Evolutionary conservation across 1,140 invertebrate species (phyloP), one percentile per base, ranked within the genome.

Genomic region (Pseudomyrmex sp.): DNA sequence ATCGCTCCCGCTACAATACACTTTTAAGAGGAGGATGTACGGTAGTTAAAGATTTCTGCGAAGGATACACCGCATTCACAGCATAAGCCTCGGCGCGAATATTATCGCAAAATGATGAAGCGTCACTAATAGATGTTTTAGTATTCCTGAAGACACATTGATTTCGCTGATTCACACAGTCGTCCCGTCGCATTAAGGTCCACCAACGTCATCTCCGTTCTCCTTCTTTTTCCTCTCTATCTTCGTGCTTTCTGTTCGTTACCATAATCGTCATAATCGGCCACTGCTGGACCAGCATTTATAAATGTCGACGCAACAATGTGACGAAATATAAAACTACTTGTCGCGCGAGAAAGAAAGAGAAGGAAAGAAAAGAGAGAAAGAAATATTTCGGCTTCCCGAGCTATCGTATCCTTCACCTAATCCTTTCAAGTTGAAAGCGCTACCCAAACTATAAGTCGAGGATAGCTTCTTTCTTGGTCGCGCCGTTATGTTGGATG

Each of bases 321-420:
- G 66, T 80, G 76, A 80, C 76, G 76, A 80, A 80, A 80, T 80
- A 66, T 80, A 80, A 80, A 80, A 80, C 76, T 80, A 80, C 56
- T 50, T 46, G 66, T 54, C 1, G 44, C 44, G 65, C 12, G 23
- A 76, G 52, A 70, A 12, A 70, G 20, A 20, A 66, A 79, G n/a
- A 76, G 20, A 70, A 23, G 59, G 20, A 48, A 20, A 79, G 20
- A 44, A 23, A 9, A 5, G 20, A 66, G 26, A 20, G 8, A 20
- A 66, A 79, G 65, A 70, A 26, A 20, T 66, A 59, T 69, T 59
- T 20, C 66, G 76, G 76, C 76, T 80, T 72, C 76, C 76, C 72
- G 5, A 35, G 65, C 76, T 80, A 80, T 80, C 76, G 76, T 54
- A 80, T 80, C 76, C 76, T 80, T 26, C 66, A 56, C 56, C 76